These are phyloP conservation scores for Lepus europaeus DNA, from an alignment of 2,113 vertebrate species.

Conservation along the genomic window DNA sequence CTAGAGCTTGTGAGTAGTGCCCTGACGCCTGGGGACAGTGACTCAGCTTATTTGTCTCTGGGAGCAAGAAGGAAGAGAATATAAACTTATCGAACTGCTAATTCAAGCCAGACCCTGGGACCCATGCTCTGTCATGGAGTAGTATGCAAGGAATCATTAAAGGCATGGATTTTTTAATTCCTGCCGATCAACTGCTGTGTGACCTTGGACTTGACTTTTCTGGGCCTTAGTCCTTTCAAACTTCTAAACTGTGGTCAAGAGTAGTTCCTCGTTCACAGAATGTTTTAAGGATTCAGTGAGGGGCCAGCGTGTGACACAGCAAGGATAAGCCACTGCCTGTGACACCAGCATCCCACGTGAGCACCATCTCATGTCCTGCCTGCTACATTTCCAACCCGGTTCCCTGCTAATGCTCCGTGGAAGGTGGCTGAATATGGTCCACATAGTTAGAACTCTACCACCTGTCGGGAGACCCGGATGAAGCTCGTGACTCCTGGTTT, in stretches of 20 bases:
- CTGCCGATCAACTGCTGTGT: not conserved
- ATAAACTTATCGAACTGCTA: not conserved
- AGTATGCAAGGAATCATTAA: not conserved
- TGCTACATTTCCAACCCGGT: too few relatives aligned
- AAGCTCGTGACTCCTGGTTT: too few relatives aligned
- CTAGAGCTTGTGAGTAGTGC: not conserved
- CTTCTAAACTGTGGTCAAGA: not conserved
- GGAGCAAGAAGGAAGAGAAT: not conserved
- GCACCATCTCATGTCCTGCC: too few relatives aligned
- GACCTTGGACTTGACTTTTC: constrained; percentile 11
- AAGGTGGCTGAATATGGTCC: too few relatives aligned
- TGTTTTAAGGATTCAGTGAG: constrained; percentile 36
- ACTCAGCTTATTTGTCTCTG: not conserved
- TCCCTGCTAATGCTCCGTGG: too few relatives aligned
- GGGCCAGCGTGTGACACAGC: too few relatives aligned
- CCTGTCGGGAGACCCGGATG: too few relatives aligned
- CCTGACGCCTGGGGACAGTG: not conserved
- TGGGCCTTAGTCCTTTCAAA: not conserved
- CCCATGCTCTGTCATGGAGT: fast-evolving
- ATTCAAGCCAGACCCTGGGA: not conserved
- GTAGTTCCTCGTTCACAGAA: not conserved
- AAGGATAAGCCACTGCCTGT: too few relatives aligned
- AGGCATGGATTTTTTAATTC: not conserved
- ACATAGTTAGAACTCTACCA: too few relatives aligned
- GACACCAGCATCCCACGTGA: too few relatives aligned